Evolutionary conservation across 2,888 invertebrate genomes (phyloP), one percentile per base, ranked within the genome.

Genomic region (Cephus sareptanus): DNA sequence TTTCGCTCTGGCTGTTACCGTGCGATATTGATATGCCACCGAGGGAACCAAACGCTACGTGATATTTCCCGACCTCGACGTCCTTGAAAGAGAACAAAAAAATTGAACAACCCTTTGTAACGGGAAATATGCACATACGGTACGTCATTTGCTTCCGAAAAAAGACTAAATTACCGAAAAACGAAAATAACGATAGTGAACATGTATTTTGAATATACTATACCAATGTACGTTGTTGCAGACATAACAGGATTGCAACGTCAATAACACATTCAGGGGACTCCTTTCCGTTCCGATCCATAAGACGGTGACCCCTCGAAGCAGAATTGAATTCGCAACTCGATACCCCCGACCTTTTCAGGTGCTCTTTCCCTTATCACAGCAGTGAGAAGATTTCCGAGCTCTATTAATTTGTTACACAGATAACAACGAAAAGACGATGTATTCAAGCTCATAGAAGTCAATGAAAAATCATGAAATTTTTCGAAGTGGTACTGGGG

Each of bases 1-100:
- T 86, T 86, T 85, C 83, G 81, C 83, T 77, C 77, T 76, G 74
- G 82, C 81, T 75, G 35, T 34, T 33, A 69, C 34, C 75, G 80
- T 78, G 79, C 85, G 85, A 86, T 88, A 88, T 88, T 84, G 88
- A 88, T 86, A 85, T 85, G 81, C 82, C 80, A 79, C 79, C 76
- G 40, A 75, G 56, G 76, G 86, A 84, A 86, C 84, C 85, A 86
- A 86, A 85, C 85, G 75, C 73, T 71, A 40, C 69, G 76, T 77
- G 76, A 79, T 70, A 69, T 75, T 73, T 75, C 30, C 71, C 40
- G 40, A 34, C 31, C 71, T 71, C 71, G 31, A 34, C 34, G 33
- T 34, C 71, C 71, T 71, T 30, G 71, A 71, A 34, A 70, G 15
- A 13, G 70, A 70, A 70, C 30, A 9, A 56, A 31, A 71, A 71